Evolutionary conservation across 2,797 vertebrate species (phyloP), one percentile per base, ranked within the genome.

Genomic region (Anolis apletophallus): DNA sequence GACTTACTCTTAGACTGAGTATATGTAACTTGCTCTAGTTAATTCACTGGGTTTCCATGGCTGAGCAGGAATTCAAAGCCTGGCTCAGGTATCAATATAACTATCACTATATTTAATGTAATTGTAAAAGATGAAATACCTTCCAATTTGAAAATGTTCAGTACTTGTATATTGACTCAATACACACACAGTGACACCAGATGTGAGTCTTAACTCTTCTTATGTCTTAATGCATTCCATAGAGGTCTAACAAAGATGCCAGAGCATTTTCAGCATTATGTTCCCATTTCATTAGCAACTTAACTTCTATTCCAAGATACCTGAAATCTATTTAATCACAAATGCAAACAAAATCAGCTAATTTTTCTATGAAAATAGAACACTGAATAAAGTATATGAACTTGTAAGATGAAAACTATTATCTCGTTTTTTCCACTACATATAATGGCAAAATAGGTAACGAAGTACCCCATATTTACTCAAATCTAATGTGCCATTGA

Each of bases 391-490:
- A 1, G 84, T 80, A 74, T 21, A 79, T 0, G 81, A 19, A 7
- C 83, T 84, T 71, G 40, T 36, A 77, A 1, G 75, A 52, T 54
- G 85, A 76, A 5, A 32, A 5, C 55, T 57, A 57, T 34, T 36
- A 10, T 32, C 16, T 3, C 7, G 55, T 78, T 85, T 85, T 57
- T 77, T 83, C 19, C 17, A 10, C 17, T 77, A 55, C 29, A 0
- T 40, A 64, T 1, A 64, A 32, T 72, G 87, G 68, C 5, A 11
- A 92, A 84, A 87, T 3, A 17, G 3, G 23, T 0, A 1, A 87
- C 5, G 90, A 91, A 71, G 50, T 87, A 87, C 3, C 3, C 21
- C 82, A 85, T 88, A 71, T 0, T 21, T n/a, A 36, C 9, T 90
- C 46, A 46, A 46, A 6, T 46, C 46, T 46, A 46, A 4, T 46